Evolutionary conservation across 2,113 vertebrate genomes (phyloP).

Genomic region (Cromileptes altivelis): DNA sequence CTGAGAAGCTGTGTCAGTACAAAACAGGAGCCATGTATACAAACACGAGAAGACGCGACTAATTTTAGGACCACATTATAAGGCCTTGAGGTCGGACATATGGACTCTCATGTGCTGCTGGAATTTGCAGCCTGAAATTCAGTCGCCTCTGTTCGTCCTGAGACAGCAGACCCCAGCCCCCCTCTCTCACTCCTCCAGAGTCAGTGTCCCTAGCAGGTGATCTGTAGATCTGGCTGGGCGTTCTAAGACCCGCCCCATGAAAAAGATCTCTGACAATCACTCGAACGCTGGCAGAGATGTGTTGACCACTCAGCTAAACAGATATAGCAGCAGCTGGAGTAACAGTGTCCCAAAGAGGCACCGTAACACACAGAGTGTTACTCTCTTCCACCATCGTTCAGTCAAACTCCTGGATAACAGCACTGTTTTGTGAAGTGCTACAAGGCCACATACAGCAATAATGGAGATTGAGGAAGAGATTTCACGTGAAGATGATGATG

Average conservation of each 20-base stretch:
- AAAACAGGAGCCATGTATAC: slow-evolving; percentile 46
- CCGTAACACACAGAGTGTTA: background rate
- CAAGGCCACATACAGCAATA: background rate
- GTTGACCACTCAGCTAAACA: slow-evolving; percentile 53
- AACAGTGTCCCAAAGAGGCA: slow-evolving; percentile 43
- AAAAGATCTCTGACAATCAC: slow-evolving; percentile 78
- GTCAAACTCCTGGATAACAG: background rate
- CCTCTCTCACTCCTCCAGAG: background rate
- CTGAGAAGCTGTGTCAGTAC: background rate
- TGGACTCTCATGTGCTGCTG: slow-evolving; percentile 36
- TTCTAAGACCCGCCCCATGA: slow-evolving; percentile 72
- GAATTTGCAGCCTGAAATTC: slow-evolving; percentile 50
- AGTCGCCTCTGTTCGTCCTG: slow-evolving; percentile 27
- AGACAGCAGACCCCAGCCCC: background rate
- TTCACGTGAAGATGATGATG: background rate
- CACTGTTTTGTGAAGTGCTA: background rate
- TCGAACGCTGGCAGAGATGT: slow-evolving; percentile 76
- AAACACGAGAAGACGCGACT: slow-evolving; percentile 62
- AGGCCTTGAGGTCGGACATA: slow-evolving; percentile 22
- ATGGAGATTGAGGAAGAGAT: slow-evolving; percentile 50
- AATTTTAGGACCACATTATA: slow-evolving; percentile 62
- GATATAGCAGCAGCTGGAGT: slow-evolving; percentile 84
- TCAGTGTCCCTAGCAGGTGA: slow-evolving; percentile 75
- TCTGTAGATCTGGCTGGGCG: slow-evolving; percentile 71
- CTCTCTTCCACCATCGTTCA: background rate